These are phyloP conservation scores for Operophtera brumata DNA, from an alignment of 2,888 invertebrate species.

Conservation along the genomic window DNA sequence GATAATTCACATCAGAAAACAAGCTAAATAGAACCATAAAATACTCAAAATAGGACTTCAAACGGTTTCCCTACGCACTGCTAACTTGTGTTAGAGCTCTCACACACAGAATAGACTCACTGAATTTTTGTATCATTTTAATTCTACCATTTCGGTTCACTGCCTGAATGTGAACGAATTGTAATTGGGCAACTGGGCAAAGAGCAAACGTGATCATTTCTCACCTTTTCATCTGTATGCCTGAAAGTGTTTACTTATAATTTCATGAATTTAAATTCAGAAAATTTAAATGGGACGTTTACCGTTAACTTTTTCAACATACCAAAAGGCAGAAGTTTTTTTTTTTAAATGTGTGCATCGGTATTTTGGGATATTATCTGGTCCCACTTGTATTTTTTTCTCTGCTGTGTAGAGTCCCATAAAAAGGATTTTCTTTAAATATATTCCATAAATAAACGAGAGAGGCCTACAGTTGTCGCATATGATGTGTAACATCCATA, in stretches of 20 bases:
- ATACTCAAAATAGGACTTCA: neutral
- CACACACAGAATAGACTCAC: conserved; percentile 16
- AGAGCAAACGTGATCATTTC: conserved; percentile 28
- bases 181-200: conserved; percentile 39
- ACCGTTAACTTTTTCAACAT: no score
- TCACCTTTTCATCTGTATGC: conserved; percentile 11
- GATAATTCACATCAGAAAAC: conserved; percentile 15
- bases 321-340: no score
- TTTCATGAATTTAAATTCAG: neutral
- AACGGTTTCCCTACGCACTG: conserved; percentile 4
- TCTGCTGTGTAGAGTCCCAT: no score
- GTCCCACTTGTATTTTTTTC: no score
- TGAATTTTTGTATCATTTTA: conserved; percentile 43
- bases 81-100: conserved; percentile 10
- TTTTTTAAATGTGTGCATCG: no score
- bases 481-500: no score
- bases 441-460: no score
- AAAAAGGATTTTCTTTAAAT: no score
- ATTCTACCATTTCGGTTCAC: conserved; percentile 41
- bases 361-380: no score
- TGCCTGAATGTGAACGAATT: conserved; percentile 42
- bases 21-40: conserved; percentile 33
- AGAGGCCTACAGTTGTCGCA: no score
- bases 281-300: no score
- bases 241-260: neutral